Percentiles rank a stretch among this genome's conserved stretches.
Evolutionary conservation across 2,888 invertebrate genomes (phyloP).

Genomic region (Cyrtodaria siliqua): DNA sequence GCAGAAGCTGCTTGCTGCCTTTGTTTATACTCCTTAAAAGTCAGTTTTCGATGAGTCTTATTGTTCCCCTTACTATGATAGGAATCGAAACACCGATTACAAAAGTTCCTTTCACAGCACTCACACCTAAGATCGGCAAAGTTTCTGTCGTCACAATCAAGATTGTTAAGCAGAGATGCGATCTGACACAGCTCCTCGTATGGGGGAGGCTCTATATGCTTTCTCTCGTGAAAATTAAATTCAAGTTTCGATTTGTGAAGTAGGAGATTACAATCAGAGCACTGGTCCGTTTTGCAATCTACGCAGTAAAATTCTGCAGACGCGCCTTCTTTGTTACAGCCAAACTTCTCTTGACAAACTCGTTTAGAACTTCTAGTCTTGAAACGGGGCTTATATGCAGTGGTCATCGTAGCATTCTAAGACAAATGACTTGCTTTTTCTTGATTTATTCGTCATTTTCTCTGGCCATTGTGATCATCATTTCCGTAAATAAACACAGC

Average conservation of each 20-base stretch:
- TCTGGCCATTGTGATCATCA: slow-evolving; percentile 54
- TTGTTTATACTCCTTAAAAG: slow-evolving; percentile 69
- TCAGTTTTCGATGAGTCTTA: slow-evolving; percentile 64
- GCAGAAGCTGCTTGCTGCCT: slow-evolving; percentile 51
- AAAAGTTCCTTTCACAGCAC: slow-evolving; percentile 81
- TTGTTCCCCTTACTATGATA: slow-evolving; percentile 71
- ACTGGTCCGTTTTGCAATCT: slow-evolving; percentile 85
- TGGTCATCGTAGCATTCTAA: slow-evolving; percentile 67
- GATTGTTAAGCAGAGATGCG: slow-evolving; percentile 45
- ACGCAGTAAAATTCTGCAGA: slow-evolving; percentile 82
- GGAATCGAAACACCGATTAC: slow-evolving; percentile 83
- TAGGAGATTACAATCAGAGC: slow-evolving; percentile 82
- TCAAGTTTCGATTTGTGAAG: slow-evolving; percentile 81
- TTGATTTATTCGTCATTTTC: slow-evolving; percentile 38
- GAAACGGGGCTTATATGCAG: slow-evolving; percentile 63
- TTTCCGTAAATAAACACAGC: slow-evolving; percentile 63
- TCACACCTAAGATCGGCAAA: slow-evolving; percentile 84
- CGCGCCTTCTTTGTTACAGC: slow-evolving; percentile 78
- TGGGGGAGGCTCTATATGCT: slow-evolving; percentile 73
- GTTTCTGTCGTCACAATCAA: slow-evolving; percentile 80
- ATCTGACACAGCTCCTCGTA: slow-evolving; percentile 81
- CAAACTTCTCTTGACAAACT: slow-evolving; percentile 81
- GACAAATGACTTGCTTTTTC: slow-evolving; percentile 20
- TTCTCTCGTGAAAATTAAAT: slow-evolving; percentile 82
- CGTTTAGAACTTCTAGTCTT: slow-evolving; percentile 79